Base-by-base conservation (phyloP, 2,888 invertebrate genomes). In the Lochmaea capreae region DNA sequence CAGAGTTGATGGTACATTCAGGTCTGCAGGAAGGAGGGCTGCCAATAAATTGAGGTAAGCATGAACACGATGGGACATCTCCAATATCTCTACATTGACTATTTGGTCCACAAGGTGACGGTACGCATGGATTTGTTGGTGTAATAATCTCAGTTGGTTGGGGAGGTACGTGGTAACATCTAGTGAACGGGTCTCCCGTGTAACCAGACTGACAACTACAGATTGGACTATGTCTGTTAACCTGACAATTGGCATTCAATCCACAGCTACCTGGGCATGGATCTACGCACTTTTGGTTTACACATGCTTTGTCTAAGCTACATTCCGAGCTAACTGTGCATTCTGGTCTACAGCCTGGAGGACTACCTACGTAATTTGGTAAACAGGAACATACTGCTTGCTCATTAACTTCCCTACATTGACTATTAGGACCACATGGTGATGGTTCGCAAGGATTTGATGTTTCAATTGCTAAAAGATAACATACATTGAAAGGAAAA, bases 281-380 rank as follows among this genome's bases (percentile, higher is more conserved):
- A 85, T 92, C 89, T 14, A 88, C 87, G 85, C 95, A 95, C 86
- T 93, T 94, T 78, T 92, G 92, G 79, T 91, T 90, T 4, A 92
- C 88, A 82, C 95, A 95, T 78, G 93, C 93, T 84, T 90, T 90
- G 79, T 91, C 90, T 67, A 89, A 88, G n/a, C 92, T 87, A 85
- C 95, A 95, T 87, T 95, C 94, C 9, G 93, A 91, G 84, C 94
- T 93, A 6, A 92, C 90, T n/a, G 91, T 90, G 84, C 95, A 95
- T 87, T 95, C 94, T 1, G 94, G 94, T 81, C 94, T 89, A 85
- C 95, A 95, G 80, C 88, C 87, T 10, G 92, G 93, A 63, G 94
- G 94, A 76, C 85, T 86, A 67, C 89, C 89, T 33, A 86, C 82
- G 79, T 87, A 89, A 63, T 86, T 85, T 54, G 88, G 86, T 68